Conservation (phyloP, 2,888 invertebrate genomes). For the Mythimna lalbum region DNA sequence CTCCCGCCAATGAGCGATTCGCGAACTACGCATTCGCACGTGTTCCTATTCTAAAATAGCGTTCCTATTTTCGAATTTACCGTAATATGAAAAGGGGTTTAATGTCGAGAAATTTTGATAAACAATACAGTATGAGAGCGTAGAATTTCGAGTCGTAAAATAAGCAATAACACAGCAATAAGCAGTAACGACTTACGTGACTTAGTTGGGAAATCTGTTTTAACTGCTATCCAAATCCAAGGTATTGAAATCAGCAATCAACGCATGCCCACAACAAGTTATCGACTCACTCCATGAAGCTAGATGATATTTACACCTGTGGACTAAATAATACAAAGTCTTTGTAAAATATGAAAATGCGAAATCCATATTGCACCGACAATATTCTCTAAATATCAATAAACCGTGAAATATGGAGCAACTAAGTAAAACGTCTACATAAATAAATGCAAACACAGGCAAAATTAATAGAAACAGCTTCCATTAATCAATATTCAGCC, state of each 20-base stretch:
- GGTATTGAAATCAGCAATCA: conserved; percentile 23
- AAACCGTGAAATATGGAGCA: conserved; percentile 30
- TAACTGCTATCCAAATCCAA: conserved; percentile 8
- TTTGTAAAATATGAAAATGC: neutral
- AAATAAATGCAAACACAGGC: conserved; percentile 32
- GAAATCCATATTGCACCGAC: neutral
- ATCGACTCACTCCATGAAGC: neutral
- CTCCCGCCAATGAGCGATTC: conserved; percentile 53
- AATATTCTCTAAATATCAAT: conserved; percentile 12
- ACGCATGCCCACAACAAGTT: conserved; percentile 4
- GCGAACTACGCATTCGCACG: conserved; percentile 47
- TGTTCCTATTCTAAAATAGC: conserved; percentile 50
- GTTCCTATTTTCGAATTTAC: conserved; percentile 45
- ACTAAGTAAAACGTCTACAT: conserved; percentile 24
- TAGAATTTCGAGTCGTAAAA: conserved; percentile 45
- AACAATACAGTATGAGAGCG: conserved; percentile 40
- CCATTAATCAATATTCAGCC: conserved; percentile 46
- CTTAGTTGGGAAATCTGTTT: conserved; percentile 34
- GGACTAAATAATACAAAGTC: neutral
- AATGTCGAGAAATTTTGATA: conserved; percentile 50
- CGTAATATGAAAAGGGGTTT: conserved; percentile 51
- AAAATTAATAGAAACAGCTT: conserved; percentile 30
- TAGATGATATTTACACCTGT: neutral
- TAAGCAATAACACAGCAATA: conserved; percentile 42
- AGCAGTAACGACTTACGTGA: conserved; percentile 41